Percentiles rank a stretch among this genome's conserved stretches.
These are phyloP conservation scores for Alces alces DNA, from an alignment of 2,113 vertebrate genomes.

Conservation along the genomic window DNA sequence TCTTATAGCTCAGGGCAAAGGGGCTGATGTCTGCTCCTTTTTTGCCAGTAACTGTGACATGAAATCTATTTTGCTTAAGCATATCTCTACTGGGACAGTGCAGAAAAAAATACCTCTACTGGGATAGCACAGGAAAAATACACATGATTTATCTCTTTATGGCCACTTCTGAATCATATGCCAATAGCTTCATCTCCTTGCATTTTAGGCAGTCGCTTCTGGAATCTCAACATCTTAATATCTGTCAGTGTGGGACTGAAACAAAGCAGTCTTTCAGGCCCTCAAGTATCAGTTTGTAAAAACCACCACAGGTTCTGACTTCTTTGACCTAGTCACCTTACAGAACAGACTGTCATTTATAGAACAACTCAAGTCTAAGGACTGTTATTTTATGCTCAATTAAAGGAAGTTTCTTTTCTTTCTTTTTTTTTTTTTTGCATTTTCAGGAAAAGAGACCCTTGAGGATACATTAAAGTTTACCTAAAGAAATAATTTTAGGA, in stretches of 20 bases:
- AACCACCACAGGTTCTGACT: not conserved
- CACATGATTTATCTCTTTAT: not conserved
- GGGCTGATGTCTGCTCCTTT: not conserved
- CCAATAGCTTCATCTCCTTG: not conserved
- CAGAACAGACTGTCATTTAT: not conserved
- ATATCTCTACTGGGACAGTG: not conserved
- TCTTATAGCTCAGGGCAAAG: constrained; percentile 33
- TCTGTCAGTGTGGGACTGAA: not conserved
- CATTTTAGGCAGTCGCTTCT: not conserved
- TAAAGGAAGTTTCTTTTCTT: constrained; percentile 36
- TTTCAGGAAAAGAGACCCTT: not conserved
- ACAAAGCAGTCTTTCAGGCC: constrained; percentile 1
- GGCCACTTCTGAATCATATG: not conserved
- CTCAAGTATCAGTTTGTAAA: not conserved
- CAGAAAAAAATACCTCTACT: not conserved
- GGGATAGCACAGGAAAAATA: not conserved
- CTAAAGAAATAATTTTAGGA: constrained; percentile 47
- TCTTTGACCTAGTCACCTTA: constrained; percentile 28
- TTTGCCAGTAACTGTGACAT: constrained; percentile 39
- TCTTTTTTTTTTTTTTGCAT: not conserved
- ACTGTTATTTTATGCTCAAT: constrained; percentile 43
- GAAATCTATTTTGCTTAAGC: constrained; percentile 36
- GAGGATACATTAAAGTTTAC: not conserved
- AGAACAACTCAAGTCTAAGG: constrained; percentile 9
- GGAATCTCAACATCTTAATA: not conserved